Percentiles rank a stretch among this genome's conserved stretches.
phyloP scores from a whole-genome alignment of 2,797 vertebrate genomes.

The Spinus pinus region DNA sequence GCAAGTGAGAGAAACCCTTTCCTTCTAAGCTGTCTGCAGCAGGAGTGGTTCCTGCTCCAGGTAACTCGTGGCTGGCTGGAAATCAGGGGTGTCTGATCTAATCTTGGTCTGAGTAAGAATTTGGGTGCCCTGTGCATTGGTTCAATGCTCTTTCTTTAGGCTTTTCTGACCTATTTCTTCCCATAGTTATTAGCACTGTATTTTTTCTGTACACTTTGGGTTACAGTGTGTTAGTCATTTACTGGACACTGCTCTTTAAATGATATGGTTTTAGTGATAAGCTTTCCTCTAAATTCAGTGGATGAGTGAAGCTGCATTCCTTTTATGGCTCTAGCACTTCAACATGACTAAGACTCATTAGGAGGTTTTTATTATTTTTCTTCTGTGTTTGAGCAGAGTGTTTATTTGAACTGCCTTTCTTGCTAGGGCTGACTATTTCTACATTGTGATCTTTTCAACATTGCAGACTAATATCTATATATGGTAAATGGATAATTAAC shows the following conservation, averaged over 20 bases:
- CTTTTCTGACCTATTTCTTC: background rate
- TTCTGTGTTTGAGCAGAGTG: background rate
- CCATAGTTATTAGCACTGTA: background rate
- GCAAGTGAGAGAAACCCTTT: background rate
- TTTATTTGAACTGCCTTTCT: slow-evolving; percentile 54
- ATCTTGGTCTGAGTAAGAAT: background rate
- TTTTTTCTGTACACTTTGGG: background rate
- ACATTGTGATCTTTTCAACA: background rate
- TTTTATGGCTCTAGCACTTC: background rate
- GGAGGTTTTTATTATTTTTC: background rate
- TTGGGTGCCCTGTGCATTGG: background rate
- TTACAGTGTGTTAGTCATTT: background rate
- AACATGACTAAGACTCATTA: background rate
- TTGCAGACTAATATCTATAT: background rate
- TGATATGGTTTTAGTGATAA: background rate
- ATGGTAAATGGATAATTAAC: background rate
- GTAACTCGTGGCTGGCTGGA: rapidly evolving
- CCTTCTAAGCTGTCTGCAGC: background rate
- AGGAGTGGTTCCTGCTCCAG: background rate
- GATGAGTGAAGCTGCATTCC: background rate
- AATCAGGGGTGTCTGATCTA: background rate
- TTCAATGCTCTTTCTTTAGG: rapidly evolving
- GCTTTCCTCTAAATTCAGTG: background rate
- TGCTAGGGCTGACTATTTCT: slow-evolving; percentile 18
- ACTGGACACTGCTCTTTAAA: background rate